A percentile compares a stretch with the other conserved stretches of the same genome.
Conservation (phyloP, 92 coral and sea anemone genomes). For the Actinernus sp. region DNA sequence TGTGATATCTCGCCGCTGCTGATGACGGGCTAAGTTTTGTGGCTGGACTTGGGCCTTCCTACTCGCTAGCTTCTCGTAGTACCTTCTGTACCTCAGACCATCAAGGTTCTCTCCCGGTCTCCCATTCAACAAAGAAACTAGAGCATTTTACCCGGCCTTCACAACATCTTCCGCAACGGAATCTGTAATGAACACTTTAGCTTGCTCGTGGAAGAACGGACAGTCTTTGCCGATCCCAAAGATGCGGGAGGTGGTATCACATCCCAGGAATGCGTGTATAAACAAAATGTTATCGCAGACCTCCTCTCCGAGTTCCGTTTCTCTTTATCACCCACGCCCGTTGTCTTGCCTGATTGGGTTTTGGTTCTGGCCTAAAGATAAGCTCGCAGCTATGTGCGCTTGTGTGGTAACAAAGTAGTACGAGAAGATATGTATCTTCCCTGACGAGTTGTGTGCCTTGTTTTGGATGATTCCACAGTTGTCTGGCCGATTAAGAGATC, state of each 20-base stretch:
- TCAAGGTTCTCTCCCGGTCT: constrained; percentile 48
- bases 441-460: constrained; percentile 18
- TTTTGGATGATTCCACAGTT: constrained; percentile 11
- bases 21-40: constrained; percentile 40
- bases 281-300: constrained; percentile 34
- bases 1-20: constrained; percentile 8
- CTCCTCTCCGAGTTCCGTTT: constrained; percentile 17
- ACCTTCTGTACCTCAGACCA: constrained; percentile 28
- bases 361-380: constrained; percentile 40
- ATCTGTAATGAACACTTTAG: constrained; percentile 26
- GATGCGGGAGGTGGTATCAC: constrained; percentile 48
- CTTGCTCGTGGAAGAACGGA: constrained; percentile 53
- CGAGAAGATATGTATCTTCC: constrained; percentile 36
- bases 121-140: constrained; percentile 34
- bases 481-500: constrained; percentile 33
- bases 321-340: constrained; percentile 25
- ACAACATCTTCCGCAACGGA: constrained; percentile 18
- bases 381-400: constrained; percentile 5
- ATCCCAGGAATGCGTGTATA: constrained; percentile 45
- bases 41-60: constrained; percentile 38
- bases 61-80: constrained; percentile 46
- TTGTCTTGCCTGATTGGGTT: constrained; percentile 7
- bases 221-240: constrained; percentile 24
- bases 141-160: constrained; percentile 56
- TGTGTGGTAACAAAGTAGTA: constrained; percentile 20